Conservation (phyloP, 2,888 invertebrate species). For the Hydroisotoma schaefferi region DNA sequence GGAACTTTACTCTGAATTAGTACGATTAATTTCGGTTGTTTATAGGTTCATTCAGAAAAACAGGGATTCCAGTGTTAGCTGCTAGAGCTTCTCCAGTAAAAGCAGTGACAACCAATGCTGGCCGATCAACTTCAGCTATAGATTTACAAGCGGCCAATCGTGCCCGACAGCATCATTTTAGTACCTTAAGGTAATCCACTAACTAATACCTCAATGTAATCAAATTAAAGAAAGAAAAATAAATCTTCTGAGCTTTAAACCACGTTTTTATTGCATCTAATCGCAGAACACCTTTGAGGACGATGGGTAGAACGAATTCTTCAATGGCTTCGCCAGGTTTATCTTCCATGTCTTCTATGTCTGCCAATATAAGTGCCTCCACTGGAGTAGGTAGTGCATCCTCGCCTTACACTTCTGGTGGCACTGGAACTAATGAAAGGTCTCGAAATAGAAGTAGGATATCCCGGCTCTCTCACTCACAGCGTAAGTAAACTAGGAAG, state of each 20-base stretch:
- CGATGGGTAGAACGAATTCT: slow-evolving; percentile 46
- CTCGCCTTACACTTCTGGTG: slow-evolving; percentile 8
- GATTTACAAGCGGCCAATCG: slow-evolving; percentile 88
- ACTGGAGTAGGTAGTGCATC: neutral
- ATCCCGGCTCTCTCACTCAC: slow-evolving; percentile 82
- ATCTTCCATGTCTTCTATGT: slow-evolving; percentile 14
- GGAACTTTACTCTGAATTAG: slow-evolving; percentile 10
- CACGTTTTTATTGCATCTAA: slow-evolving; percentile 10
- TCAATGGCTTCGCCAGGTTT: slow-evolving; percentile 37
- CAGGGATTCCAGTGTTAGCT: slow-evolving; percentile 49
- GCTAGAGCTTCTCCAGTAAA: slow-evolving; percentile 45
- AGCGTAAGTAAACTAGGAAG: slow-evolving; percentile 64
- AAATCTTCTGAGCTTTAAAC: neutral
- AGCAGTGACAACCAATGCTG: slow-evolving; percentile 48
- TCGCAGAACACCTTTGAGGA: slow-evolving; percentile 32
- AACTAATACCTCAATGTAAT: neutral
- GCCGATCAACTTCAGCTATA: slow-evolving; percentile 84
- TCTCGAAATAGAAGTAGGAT: slow-evolving; percentile 61
- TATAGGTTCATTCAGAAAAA: slow-evolving; percentile 46
- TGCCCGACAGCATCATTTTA: slow-evolving; percentile 59
- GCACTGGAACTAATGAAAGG: slow-evolving; percentile 31
- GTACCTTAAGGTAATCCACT: slow-evolving; percentile 36
- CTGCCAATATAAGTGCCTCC: slow-evolving; percentile 10
- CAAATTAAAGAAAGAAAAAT: neutral
- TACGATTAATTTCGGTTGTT: neutral